Conservation (phyloP, 2,797 vertebrate genomes). For the Spinus olivaceus region DNA sequence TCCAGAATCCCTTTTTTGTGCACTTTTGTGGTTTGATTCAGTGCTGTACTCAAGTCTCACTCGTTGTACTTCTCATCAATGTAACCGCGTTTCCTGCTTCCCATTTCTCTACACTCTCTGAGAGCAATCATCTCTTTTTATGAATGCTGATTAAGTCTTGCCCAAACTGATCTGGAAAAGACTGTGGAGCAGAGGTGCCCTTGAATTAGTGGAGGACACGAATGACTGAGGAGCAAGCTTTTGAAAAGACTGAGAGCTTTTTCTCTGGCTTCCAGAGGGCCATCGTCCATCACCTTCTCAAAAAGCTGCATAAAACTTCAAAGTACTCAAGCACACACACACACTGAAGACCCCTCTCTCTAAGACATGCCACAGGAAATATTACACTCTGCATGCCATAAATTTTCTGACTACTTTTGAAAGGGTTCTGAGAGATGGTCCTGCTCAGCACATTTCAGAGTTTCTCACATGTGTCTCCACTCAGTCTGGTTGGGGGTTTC, state of each 20-base stretch:
- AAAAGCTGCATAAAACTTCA: not conserved
- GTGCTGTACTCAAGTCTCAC: not conserved
- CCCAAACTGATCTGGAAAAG: not conserved
- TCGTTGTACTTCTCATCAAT: not conserved
- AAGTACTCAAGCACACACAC: not conserved
- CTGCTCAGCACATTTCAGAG: not conserved
- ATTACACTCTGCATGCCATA: not conserved
- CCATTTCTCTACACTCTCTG: not conserved
- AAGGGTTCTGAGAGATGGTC: not conserved
- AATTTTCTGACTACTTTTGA: not conserved
- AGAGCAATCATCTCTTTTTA: not conserved
- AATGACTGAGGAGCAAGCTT: not conserved
- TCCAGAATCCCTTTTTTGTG: not conserved
- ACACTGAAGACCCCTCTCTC: not conserved
- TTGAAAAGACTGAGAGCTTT: not conserved
- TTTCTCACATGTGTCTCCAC: fast-evolving
- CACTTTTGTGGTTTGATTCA: not conserved
- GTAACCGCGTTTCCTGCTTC: not conserved
- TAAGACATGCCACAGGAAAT: not conserved
- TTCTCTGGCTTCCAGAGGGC: not conserved
- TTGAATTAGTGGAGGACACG: not conserved
- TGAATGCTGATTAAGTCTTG: not conserved
- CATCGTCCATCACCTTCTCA: fast-evolving
- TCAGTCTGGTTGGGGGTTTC: not conserved
- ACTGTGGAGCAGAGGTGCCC: not conserved